Percentiles rank a stretch among this genome's conserved stretches.
Conservation (phyloP, 2,888 invertebrate species). For the Acronicta psi region DNA sequence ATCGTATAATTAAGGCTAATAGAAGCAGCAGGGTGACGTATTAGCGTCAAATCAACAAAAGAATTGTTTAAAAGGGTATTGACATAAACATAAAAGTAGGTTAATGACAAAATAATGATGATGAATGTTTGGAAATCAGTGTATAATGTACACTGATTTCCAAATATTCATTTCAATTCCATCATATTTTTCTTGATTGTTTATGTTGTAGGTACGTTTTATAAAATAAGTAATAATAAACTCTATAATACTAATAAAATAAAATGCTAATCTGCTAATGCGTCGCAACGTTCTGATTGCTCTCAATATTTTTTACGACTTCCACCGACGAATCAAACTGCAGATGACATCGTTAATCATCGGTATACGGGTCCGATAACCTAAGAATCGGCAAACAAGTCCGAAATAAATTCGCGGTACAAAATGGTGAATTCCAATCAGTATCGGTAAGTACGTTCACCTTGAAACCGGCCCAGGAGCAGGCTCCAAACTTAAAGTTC, state of each 20-base stretch:
- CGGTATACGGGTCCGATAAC: conserved; percentile 78
- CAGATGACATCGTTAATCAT: conserved; percentile 75
- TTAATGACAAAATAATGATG: conserved; percentile 66
- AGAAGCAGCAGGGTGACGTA: conserved; percentile 36
- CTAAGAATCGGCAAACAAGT: conserved; percentile 78
- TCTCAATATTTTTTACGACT: conserved; percentile 43
- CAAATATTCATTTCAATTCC: no score
- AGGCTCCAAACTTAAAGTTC: conserved; percentile 77
- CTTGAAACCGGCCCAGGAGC: conserved; percentile 84
- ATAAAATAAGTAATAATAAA: no score
- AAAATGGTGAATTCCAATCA: conserved; percentile 82
- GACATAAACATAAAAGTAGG: conserved; percentile 59
- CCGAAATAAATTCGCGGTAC: conserved; percentile 75
- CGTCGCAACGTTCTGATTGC: conserved; percentile 33
- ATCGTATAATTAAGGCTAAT: conserved; percentile 69
- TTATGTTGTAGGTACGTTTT: conserved; percentile 2
- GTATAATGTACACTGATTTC: no score
- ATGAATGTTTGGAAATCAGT: conserved; percentile 21
- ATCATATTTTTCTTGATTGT: neutral
- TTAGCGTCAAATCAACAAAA: conserved; percentile 50
- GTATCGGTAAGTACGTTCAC: conserved; percentile 81
- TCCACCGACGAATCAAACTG: conserved; percentile 56
- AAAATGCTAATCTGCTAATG: conserved; percentile 12
- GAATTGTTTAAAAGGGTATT: conserved; percentile 48
- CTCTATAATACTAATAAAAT: conserved; percentile 4